A percentile compares a stretch with the other conserved stretches of the same genome.
phyloP scores from a whole-genome alignment of 1,140 invertebrate species.

The Pseudobourletiella spinata region DNA sequence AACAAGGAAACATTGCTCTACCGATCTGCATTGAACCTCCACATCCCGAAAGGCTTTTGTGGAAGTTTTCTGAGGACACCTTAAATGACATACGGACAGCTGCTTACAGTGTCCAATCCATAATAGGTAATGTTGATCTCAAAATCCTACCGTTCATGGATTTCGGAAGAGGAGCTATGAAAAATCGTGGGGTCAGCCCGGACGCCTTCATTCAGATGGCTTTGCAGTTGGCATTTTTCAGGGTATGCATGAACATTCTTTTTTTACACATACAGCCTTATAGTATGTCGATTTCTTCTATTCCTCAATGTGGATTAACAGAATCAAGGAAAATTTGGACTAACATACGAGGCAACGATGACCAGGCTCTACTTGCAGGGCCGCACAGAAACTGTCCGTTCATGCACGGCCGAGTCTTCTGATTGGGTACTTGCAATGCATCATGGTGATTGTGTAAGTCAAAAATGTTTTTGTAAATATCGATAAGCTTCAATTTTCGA shows the following conservation, averaged over 20 bases:
- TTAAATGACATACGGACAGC: conserved; percentile 54
- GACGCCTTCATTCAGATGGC: conserved; percentile 96
- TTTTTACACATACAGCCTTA: too few species aligned
- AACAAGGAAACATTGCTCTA: conserved; percentile 68
- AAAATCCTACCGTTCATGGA: conserved; percentile 67
- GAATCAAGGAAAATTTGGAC: conserved; percentile 78
- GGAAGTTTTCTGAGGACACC: conserved; percentile 61
- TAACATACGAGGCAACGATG: conserved; percentile 98
- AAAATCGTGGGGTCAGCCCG: conserved; percentile 77
- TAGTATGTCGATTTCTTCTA: background rate
- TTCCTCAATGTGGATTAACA: too few species aligned
- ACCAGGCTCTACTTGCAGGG: conserved; percentile 92
- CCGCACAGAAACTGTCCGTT: conserved; percentile 91
- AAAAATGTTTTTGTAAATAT: conserved; percentile 27
- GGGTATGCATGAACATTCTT: conserved; percentile 42
- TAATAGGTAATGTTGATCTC: conserved; percentile 73
- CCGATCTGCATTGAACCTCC: conserved; percentile 62
- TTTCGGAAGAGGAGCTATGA: conserved; percentile 96
- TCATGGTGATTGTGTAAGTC: conserved; percentile 41
- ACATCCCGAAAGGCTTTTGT: conserved; percentile 68
- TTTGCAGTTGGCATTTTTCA: conserved; percentile 85
- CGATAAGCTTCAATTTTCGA: background rate
- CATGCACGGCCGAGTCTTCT: conserved; percentile 84
- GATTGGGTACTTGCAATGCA: conserved; percentile 88
- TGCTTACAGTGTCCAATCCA: conserved; percentile 43